phyloP scores from a whole-genome alignment of 2,888 invertebrate species.

The Seira sanloemensis region DNA sequence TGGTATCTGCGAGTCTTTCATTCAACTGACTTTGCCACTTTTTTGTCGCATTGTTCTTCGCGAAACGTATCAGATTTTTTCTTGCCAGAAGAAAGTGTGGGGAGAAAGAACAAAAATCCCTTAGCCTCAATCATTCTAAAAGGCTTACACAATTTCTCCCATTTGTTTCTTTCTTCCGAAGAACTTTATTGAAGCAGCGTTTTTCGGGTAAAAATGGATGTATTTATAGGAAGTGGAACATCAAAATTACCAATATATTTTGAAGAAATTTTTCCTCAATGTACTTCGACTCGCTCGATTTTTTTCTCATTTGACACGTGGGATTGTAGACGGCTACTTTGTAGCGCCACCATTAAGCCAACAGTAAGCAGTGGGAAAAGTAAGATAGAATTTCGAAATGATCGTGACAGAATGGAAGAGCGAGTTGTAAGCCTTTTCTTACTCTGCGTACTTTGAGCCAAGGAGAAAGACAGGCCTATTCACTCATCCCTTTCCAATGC shows the following conservation, averaged over 20 bases:
- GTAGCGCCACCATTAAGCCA: constrained; percentile 42
- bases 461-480: constrained; percentile 35
- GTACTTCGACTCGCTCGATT: background rate
- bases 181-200: constrained; percentile 5
- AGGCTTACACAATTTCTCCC: constrained; percentile 28
- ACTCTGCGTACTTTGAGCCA: constrained; percentile 19
- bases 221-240: background rate
- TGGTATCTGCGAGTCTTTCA: background rate
- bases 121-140: constrained; percentile 56
- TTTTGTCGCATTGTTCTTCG: constrained; percentile 7
- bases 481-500: constrained; percentile 40
- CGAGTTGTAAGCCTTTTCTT: constrained; percentile 31
- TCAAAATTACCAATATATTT: background rate
- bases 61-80: background rate
- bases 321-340: constrained; percentile 36
- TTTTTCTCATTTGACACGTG: constrained; percentile 46
- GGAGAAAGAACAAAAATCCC: constrained; percentile 26
- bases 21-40: constrained; percentile 14
- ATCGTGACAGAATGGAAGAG: constrained; percentile 49
- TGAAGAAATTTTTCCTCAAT: background rate
- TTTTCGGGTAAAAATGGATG: background rate
- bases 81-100: constrained; percentile 12
- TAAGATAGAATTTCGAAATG: constrained; percentile 50
- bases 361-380: constrained; percentile 22
- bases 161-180: constrained; percentile 27